A percentile compares a stretch with the other conserved stretches of the same genome.
phyloP scores from a whole-genome alignment of 2,888 invertebrate genomes.

The Saturnia japonica region DNA sequence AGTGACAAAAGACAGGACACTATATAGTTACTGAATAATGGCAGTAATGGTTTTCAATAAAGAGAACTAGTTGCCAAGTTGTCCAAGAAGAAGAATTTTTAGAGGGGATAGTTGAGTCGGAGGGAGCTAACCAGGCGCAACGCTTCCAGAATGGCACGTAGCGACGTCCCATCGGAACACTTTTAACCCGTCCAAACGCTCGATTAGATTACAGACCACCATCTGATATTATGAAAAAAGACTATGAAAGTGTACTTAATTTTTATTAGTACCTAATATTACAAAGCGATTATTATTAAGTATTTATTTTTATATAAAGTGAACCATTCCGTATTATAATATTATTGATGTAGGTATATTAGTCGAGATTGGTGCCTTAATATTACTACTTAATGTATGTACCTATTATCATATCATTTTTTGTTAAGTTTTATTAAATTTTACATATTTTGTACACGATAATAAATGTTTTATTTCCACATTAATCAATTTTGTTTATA shows the following conservation, averaged over 20 bases:
- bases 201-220: background rate
- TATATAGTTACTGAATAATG: no score
- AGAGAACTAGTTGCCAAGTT: no score
- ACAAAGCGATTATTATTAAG: background rate
- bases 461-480: slow-evolving; percentile 16
- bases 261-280: background rate
- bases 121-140: no score
- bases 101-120: no score
- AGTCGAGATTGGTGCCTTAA: slow-evolving; percentile 31
- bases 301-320: background rate
- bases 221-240: background rate
- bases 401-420: slow-evolving; percentile 21
- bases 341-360: no score
- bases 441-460: slow-evolving; percentile 23
- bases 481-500: background rate
- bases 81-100: no score
- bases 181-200: no score
- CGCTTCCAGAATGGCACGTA: no score
- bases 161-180: no score
- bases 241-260: background rate
- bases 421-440: slow-evolving; percentile 28
- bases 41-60: no score
- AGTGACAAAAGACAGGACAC: no score
- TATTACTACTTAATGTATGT: slow-evolving; percentile 16
- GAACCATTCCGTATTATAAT: slow-evolving; percentile 20